phyloP scores from a whole-genome alignment of 2,113 vertebrate species.

The Xyliphius kryptos region DNA sequence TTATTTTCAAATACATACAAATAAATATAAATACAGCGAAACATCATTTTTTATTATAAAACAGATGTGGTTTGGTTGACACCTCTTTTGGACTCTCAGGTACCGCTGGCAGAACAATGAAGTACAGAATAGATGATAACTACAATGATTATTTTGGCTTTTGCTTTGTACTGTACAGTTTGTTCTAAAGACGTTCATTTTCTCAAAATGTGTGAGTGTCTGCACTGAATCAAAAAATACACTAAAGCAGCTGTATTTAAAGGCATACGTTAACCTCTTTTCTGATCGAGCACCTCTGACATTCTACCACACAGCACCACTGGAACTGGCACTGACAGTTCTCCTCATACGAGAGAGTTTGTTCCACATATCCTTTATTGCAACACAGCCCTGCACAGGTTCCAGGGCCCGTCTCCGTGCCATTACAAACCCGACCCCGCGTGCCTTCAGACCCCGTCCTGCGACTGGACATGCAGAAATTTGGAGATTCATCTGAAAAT shows the following conservation, averaged over 20 bases:
- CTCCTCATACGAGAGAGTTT: slow-evolving; percentile 75
- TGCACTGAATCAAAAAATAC: too few relatives aligned
- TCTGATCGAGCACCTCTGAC: slow-evolving; percentile 73
- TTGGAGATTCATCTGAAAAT: slow-evolving; percentile 76
- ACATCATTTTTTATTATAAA: too few relatives aligned
- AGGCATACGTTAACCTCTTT: slow-evolving; percentile 68
- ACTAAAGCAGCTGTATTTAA: slow-evolving; percentile 5
- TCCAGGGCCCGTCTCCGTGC: slow-evolving; percentile 72
- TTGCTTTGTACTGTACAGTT: too few relatives aligned
- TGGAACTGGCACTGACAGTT: slow-evolving; percentile 82
- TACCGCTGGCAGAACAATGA: too few relatives aligned
- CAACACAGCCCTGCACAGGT: slow-evolving; percentile 81
- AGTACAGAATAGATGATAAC: too few relatives aligned
- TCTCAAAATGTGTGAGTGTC: too few relatives aligned
- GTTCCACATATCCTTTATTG: slow-evolving; percentile 70
- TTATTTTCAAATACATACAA: not conserved
- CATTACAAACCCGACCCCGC: slow-evolving; percentile 73
- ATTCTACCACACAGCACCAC: slow-evolving; percentile 84
- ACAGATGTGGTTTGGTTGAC: too few relatives aligned
- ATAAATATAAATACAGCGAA: not conserved
- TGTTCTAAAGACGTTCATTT: too few relatives aligned
- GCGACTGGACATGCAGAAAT: slow-evolving; percentile 77
- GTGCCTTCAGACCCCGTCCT: slow-evolving; percentile 77
- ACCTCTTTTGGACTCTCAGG: too few relatives aligned
- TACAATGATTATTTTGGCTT: too few relatives aligned